Conservation (phyloP, 2,888 invertebrate species). For the Quadroppia sp. region DNA sequence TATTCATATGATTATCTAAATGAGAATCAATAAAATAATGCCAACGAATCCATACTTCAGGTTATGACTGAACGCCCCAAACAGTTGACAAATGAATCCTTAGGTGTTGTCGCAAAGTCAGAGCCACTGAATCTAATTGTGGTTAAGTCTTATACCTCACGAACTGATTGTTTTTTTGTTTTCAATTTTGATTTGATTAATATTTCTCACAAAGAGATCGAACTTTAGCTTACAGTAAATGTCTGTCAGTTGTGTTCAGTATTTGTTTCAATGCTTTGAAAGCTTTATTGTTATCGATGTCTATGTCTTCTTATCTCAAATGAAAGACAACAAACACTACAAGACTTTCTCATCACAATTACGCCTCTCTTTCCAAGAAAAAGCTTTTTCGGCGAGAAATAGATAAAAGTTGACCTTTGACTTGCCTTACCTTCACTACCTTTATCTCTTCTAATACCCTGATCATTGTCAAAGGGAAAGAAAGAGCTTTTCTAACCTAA, state of each 20-base stretch:
- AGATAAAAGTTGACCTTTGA: slow-evolving; percentile 31
- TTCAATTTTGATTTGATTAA: background rate
- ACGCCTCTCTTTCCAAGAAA: background rate
- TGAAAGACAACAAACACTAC: background rate
- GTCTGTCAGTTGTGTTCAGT: background rate
- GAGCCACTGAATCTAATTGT: slow-evolving; percentile 8
- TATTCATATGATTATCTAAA: slow-evolving; percentile 3
- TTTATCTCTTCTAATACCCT: background rate
- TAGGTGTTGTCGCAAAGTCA: slow-evolving; percentile 21
- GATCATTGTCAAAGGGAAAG: background rate
- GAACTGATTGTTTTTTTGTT: slow-evolving; percentile 11
- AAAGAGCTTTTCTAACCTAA: slow-evolving; percentile 29
- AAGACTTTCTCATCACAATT: slow-evolving; percentile 24
- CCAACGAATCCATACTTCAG: background rate
- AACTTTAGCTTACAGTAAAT: background rate
- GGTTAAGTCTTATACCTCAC: background rate
- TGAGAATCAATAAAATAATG: slow-evolving; percentile 6
- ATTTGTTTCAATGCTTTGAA: background rate
- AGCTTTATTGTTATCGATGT: background rate
- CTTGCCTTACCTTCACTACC: background rate
- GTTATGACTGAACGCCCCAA: slow-evolving; percentile 9
- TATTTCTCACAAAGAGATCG: slow-evolving; percentile 6
- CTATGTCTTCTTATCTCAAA: background rate
- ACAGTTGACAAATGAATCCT: slow-evolving; percentile 25
- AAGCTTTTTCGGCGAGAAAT: background rate